Conservation (phyloP, 2,113 vertebrate species). For the Drymodes brunneopygia region DNA sequence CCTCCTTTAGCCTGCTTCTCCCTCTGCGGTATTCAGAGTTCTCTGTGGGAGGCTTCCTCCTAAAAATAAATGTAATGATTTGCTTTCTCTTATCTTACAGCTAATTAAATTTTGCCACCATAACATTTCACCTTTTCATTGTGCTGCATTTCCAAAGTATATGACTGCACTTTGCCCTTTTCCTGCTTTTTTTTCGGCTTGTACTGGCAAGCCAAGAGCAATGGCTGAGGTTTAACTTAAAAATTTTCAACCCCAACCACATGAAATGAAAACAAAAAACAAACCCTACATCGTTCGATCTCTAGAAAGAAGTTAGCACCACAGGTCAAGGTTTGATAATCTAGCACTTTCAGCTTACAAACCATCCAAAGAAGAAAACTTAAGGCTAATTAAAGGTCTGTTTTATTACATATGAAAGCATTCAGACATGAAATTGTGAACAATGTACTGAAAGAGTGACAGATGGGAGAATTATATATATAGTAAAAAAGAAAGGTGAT, state of each 20-base stretch:
- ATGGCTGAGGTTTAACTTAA: background rate
- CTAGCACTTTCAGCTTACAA: background rate
- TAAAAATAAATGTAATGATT: conserved; percentile 48
- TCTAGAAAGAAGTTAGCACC: background rate
- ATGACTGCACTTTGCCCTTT: background rate
- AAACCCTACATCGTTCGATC: background rate
- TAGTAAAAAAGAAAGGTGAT: background rate
- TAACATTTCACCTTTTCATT: background rate
- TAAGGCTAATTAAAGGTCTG: background rate
- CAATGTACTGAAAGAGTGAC: background rate
- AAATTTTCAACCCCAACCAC: background rate
- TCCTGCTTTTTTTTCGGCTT: background rate
- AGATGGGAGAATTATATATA: background rate
- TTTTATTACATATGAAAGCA: background rate
- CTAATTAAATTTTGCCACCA: conserved; percentile 37
- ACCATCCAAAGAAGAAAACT: background rate
- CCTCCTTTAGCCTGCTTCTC: background rate
- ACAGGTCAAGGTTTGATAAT: background rate
- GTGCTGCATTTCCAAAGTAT: background rate
- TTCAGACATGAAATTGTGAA: background rate
- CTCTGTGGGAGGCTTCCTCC: conserved; percentile 5
- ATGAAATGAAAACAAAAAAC: background rate
- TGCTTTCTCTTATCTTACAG: conserved; percentile 27
- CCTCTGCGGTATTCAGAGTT: conserved; percentile 5
- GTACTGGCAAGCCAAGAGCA: background rate